Evolutionary conservation across 2,113 vertebrate species (phyloP), one percentile per base, ranked within the genome.

Genomic region (Urocolius indicus): DNA sequence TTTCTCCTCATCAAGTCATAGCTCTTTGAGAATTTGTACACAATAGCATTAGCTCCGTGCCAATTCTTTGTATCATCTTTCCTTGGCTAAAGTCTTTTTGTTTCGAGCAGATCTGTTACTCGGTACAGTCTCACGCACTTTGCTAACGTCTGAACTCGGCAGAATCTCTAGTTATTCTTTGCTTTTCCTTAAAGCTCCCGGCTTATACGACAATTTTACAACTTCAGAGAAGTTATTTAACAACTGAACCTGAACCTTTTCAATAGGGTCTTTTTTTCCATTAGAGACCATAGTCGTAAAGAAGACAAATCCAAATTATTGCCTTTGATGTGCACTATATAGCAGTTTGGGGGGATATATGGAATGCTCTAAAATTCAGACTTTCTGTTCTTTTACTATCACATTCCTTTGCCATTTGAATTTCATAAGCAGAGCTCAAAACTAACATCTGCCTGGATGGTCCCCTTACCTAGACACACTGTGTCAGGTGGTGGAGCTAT

Each of bases 1-100:
- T 91, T 93, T 91, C 82, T 91, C 21, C 32, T 88, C 78, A 77
- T 91, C 85, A 93, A 91, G 59, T 90, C 93, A 91, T 30, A 66
- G 83, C 63, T 71, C 71, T 81, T 59, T 30, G 89, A 94, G 69
- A 63, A 89, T 84, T 90, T 32, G 26, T 41, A 83, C 59, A 90
- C 63, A 97, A 96, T 24, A 91, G 81, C 41, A 43, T 52, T 41
- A 82, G 41, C n/a, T 82, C 23, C 0, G 41, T 51, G 68, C 74
- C 93, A 97, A n/a, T 66, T 87, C 46, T 93, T 59, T 58, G 66
- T 61, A 74, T 3, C 43, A 88, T 34, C 54, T 63, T 85, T 67
- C 55, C 54, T 49, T 57, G 32, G 67, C 58, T 72, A 18, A 85
- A 87, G 54, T 24, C 16, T 79, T 91, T 78, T 76, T 87, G 75